phyloP scores from a whole-genome alignment of 2,113 vertebrate species.

The Psophia crepitans region DNA sequence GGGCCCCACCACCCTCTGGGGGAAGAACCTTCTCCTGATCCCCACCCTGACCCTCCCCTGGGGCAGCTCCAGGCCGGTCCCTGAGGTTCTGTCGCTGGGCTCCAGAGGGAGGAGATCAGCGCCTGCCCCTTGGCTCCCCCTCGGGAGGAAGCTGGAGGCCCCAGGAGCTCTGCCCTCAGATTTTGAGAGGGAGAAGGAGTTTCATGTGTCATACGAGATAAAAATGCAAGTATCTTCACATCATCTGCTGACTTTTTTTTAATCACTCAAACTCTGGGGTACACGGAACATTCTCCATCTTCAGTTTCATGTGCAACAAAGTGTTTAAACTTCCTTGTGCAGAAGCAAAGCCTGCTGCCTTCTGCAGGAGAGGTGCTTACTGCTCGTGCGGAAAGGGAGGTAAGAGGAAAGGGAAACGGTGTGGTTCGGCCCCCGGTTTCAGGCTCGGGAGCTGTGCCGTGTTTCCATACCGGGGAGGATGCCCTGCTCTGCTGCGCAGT shows the following conservation, averaged over 20 bases:
- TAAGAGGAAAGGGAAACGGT: fast-evolving
- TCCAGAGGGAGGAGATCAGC: too few species aligned
- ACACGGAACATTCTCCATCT: background rate
- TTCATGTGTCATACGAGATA: background rate
- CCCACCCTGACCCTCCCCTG: too few species aligned
- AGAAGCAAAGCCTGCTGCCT: background rate
- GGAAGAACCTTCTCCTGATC: too few species aligned
- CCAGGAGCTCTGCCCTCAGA: too few species aligned
- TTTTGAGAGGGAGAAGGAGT: background rate
- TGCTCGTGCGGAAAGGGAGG: background rate
- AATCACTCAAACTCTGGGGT: background rate
- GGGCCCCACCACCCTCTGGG: too few species aligned
- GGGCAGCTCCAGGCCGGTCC: too few species aligned
- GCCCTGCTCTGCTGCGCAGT: fast-evolving
- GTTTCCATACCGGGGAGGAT: background rate
- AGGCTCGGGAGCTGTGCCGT: background rate
- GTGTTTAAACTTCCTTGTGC: fast-evolving
- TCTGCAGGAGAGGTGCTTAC: fast-evolving
- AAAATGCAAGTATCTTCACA: background rate
- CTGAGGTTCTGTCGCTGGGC: too few species aligned
- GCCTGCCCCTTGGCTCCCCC: too few species aligned
- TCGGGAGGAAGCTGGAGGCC: too few species aligned
- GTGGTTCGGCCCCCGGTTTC: background rate
- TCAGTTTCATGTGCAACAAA: fast-evolving
- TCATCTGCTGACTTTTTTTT: background rate